These are phyloP conservation scores for Holocentrus rufus DNA, from an alignment of 2,797 vertebrate species.

Conservation along the genomic window DNA sequence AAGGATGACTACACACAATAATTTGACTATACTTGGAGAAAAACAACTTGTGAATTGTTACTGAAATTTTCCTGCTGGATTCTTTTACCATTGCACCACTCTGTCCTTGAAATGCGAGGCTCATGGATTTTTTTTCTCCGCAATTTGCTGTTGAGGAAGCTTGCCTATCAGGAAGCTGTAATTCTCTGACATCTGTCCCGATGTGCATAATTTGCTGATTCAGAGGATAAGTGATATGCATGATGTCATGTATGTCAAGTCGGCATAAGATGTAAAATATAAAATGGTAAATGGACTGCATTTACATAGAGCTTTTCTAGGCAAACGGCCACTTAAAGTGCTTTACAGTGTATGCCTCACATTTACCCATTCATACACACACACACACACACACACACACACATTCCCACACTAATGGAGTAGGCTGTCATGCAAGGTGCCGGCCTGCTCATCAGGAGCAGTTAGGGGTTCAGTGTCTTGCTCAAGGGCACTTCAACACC, in stretches of 20 bases:
- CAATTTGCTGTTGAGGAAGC: constrained; percentile 3
- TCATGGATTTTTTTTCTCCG: background rate
- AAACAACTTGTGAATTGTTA: background rate
- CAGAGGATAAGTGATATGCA: background rate
- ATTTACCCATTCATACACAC: no score
- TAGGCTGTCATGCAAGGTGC: no score
- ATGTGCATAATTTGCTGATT: constrained; percentile 18
- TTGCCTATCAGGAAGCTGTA: constrained; percentile 5
- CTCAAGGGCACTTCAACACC: no score
- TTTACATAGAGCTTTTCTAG: no score
- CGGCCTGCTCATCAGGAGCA: no score
- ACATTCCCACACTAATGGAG: no score
- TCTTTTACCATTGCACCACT: constrained; percentile 11
- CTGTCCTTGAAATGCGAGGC: constrained; percentile 31
- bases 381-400: no score
- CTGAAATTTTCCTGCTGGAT: background rate
- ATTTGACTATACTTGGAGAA: background rate
- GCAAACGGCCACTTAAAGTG: no score
- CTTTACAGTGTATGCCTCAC: no score
- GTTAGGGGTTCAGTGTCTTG: no score
- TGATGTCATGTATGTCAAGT: background rate
- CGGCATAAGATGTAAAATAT: background rate
- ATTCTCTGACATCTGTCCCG: constrained; percentile 25
- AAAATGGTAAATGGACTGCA: no score
- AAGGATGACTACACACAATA: background rate